phyloP scores from a whole-genome alignment of 2,113 vertebrate genomes.

The Rhinopomastus cyanomelas region DNA sequence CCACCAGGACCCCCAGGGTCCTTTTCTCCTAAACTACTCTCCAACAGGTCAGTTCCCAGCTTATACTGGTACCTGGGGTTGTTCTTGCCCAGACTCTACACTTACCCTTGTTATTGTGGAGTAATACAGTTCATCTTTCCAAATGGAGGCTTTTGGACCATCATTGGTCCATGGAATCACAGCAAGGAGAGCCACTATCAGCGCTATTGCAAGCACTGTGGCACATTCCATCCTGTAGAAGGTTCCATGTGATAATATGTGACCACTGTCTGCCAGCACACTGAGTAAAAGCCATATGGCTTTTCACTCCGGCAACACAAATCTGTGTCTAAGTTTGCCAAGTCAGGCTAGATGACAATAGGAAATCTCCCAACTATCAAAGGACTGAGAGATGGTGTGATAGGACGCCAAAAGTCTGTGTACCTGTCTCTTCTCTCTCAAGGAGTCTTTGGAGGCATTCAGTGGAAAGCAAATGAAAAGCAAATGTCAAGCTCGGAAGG shows the following conservation, averaged over 20 bases:
- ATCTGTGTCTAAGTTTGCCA: background rate
- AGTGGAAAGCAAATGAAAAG: background rate
- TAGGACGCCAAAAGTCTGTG: background rate
- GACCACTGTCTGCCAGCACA: background rate
- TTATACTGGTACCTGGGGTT: no score
- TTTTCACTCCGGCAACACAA: background rate
- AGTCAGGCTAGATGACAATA: background rate
- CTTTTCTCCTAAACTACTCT: no score
- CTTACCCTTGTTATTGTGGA: no score
- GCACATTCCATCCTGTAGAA: background rate
- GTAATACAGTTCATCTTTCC: background rate
- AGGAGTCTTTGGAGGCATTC: background rate
- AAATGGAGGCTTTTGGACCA: background rate
- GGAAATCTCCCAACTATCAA: background rate
- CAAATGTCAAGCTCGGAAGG: fast-evolving
- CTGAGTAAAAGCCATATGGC: background rate
- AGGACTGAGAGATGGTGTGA: background rate
- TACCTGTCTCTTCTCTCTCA: background rate
- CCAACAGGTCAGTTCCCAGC: no score
- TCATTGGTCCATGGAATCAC: background rate
- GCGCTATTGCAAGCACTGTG: background rate
- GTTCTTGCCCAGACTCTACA: no score
- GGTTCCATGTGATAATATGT: background rate
- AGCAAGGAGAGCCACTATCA: background rate
- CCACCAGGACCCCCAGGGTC: no score